Conservation (phyloP, 1,140 invertebrate species). For the Sitobion miscanthi region DNA sequence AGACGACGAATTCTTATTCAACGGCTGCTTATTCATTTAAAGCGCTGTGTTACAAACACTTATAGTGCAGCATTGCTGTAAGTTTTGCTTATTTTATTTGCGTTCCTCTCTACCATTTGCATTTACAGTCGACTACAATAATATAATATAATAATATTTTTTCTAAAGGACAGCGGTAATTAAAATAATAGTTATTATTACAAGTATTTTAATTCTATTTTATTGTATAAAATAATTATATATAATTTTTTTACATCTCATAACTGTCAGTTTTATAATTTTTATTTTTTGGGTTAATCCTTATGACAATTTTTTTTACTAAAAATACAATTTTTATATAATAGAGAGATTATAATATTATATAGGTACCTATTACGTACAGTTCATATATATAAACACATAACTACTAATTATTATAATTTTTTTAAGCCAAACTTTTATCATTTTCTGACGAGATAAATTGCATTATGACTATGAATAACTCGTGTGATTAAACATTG, state of each 20-base stretch:
- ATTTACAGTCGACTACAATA: neutral
- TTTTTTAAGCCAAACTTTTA: neutral
- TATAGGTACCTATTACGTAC: neutral
- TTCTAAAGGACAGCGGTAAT: neutral
- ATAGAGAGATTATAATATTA: too few species aligned
- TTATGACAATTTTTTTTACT: too few species aligned
- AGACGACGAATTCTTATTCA: neutral
- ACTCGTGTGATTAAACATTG: too few species aligned
- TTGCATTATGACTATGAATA: neutral
- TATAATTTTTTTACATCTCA: neutral
- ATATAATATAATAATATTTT: neutral
- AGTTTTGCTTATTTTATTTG: neutral
- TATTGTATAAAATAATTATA: neutral
- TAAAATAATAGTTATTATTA: neutral
- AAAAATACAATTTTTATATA: too few species aligned
- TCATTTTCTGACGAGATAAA: neutral
- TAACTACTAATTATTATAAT: neutral
- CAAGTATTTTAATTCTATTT: neutral
- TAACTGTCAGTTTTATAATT: neutral
- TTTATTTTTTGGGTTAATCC: neutral
- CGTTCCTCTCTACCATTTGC: neutral
- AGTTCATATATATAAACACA: neutral
- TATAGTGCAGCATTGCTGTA: neutral
- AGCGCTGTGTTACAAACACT: neutral
- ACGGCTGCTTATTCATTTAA: neutral